Conservation (phyloP, 2,888 invertebrate species). For the Uropetala carovei region DNA sequence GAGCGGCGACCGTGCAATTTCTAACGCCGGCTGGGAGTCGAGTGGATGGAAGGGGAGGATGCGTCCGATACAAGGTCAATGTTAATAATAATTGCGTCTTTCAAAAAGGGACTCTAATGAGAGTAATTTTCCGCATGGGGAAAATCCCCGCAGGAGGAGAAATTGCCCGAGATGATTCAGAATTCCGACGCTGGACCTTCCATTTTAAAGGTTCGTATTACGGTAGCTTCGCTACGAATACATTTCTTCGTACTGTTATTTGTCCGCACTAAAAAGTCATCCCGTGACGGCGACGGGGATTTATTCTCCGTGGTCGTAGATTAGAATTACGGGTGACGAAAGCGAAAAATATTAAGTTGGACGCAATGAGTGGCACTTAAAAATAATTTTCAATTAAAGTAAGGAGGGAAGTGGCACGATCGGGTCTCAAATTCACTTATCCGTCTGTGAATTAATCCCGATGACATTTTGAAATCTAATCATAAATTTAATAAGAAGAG, state of each 20-base stretch:
- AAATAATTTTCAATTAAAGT: too few relatives aligned
- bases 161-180: not conserved
- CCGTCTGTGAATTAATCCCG: too few relatives aligned
- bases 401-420: too few relatives aligned
- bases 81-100: constrained; percentile 7
- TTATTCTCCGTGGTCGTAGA: not conserved
- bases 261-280: not conserved
- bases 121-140: constrained; percentile 7
- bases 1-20: not conserved
- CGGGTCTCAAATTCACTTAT: too few relatives aligned
- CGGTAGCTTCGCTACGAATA: not conserved
- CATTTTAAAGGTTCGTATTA: not conserved
- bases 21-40: not conserved
- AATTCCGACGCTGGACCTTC: not conserved
- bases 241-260: not conserved
- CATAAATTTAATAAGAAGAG: too few relatives aligned
- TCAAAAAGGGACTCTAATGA: not conserved
- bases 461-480: too few relatives aligned
- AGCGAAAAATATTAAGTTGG: too few relatives aligned
- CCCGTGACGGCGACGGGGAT: not conserved
- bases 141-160: not conserved
- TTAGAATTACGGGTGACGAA: too few relatives aligned
- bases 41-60: not conserved
- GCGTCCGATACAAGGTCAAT: not conserved
- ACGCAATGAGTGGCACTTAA: too few relatives aligned